Evolutionary conservation across 2,797 vertebrate genomes (phyloP), one percentile per base, ranked within the genome.

Genomic region (Poecilia picta): DNA sequence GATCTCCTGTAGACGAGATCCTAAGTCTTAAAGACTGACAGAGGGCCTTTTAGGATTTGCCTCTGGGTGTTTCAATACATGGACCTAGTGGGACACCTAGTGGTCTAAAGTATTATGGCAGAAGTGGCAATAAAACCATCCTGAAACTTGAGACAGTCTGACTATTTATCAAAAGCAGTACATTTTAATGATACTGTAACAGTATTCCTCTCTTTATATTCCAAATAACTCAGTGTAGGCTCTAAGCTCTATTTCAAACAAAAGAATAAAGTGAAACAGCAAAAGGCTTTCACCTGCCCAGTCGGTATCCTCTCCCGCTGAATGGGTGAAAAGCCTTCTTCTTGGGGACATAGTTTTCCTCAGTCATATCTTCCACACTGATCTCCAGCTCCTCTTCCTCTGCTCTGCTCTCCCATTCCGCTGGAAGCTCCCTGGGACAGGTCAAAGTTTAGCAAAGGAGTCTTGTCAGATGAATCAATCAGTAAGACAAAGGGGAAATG

Each of bases 331-430:
- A 98, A 3, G 90, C 64, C 71, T 96, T 96, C 89, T 97, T 98
- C 77, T 87, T 97, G 0, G 94, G 95, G 23, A 96, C 81, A 80
- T 97, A 98, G 0, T 96, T 91, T 86, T 97, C 96, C 81, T 97
- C 95, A 5, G 97, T 98, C 93, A 98, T 96, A 79, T 98, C 98
- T 92, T 99, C 97, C 81, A 99, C 96, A 76, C 96, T 98, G 87
- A 99, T 97, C 74, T 98, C 97, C 77, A 99, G 91, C 80, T 99
- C 98, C 36, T 99, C 96, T 87, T 98, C 97, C 80, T 97, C 96
- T 74, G 97, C 97, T 81, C 94, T 81, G 89, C 96, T 96, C 80
- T 92, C 96, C 83, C 98, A 95, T 85, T 99, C 98, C 41, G 93
- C 82, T 41, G 98, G 98, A 71, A 99, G 92, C 86, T 98, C 98